phyloP scores from a whole-genome alignment of 2,113 vertebrate genomes.

The Turdus rufiventris region DNA sequence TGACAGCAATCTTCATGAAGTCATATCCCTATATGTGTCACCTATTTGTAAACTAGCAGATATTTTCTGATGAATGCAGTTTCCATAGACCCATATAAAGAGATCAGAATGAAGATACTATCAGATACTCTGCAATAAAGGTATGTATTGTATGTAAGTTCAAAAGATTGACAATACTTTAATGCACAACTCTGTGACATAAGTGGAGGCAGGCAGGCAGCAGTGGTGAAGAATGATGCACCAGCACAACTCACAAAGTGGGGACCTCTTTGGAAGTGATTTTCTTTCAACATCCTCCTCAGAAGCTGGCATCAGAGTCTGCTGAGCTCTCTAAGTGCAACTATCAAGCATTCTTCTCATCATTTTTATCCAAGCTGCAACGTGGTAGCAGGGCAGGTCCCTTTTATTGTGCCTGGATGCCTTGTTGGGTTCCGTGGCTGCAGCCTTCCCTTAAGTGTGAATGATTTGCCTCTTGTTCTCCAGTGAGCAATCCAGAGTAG shows the following conservation, averaged over 20 bases:
- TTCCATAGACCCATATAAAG: neutral
- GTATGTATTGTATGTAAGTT: rapidly evolving
- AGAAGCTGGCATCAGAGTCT: neutral
- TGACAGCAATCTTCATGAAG: neutral
- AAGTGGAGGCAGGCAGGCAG: neutral
- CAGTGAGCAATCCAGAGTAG: neutral
- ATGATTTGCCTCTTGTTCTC: neutral
- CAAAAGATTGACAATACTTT: neutral
- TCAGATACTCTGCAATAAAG: neutral
- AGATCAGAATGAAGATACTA: neutral
- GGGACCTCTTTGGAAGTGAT: neutral
- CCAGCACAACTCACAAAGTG: neutral
- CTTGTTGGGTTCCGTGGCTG: neutral
- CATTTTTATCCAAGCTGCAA: neutral
- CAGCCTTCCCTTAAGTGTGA: neutral
- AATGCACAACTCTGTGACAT: neutral
- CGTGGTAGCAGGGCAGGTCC: rapidly evolving
- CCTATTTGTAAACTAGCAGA: neutral
- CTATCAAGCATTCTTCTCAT: neutral
- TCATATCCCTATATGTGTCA: neutral
- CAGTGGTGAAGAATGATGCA: neutral
- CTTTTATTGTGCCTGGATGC: neutral
- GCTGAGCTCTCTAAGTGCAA: neutral
- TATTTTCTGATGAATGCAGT: neutral
- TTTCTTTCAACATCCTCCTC: neutral